Percentiles rank a stretch among this genome's conserved stretches.
These are phyloP conservation scores for Centropristis striata DNA, from an alignment of 2,113 vertebrate species.

Conservation along the genomic window DNA sequence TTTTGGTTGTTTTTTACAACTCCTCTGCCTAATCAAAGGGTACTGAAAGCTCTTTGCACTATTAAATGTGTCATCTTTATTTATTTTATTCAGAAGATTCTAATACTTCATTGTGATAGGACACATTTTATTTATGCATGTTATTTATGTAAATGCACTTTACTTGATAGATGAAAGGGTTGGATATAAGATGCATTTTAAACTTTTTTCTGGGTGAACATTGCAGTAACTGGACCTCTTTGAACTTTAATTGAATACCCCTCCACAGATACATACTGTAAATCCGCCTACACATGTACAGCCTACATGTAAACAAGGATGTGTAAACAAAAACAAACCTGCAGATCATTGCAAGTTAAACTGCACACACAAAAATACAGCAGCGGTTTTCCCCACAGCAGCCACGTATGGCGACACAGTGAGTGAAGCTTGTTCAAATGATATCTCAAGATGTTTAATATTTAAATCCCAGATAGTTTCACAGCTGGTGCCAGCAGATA, in stretches of 20 bases:
- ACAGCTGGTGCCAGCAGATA: constrained; percentile 71
- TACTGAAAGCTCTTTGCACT: too few species aligned
- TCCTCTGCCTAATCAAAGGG: too few species aligned
- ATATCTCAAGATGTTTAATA: constrained; percentile 69
- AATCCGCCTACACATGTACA: not conserved
- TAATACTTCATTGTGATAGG: too few species aligned
- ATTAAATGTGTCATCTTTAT: too few species aligned
- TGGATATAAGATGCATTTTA: too few species aligned
- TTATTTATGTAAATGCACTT: too few species aligned
- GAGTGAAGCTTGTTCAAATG: constrained; percentile 43
- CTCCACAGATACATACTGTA: not conserved
- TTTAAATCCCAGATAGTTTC: constrained; percentile 72
- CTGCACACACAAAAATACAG: not conserved
- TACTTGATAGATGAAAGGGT: too few species aligned
- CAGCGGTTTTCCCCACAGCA: not conserved
- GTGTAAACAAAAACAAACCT: not conserved
- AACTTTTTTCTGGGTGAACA: too few species aligned
- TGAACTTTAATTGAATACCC: not conserved
- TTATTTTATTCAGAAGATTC: too few species aligned
- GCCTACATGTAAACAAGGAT: not conserved
- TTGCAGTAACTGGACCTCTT: too few species aligned
- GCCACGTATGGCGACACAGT: not conserved
- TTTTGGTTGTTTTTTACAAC: too few species aligned
- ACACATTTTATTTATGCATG: too few species aligned
- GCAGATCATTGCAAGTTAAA: not conserved